A percentile compares a stretch with the other conserved stretches of the same genome.
Conservation (phyloP, 2,797 vertebrate species). For the Dryobates pubescens region DNA sequence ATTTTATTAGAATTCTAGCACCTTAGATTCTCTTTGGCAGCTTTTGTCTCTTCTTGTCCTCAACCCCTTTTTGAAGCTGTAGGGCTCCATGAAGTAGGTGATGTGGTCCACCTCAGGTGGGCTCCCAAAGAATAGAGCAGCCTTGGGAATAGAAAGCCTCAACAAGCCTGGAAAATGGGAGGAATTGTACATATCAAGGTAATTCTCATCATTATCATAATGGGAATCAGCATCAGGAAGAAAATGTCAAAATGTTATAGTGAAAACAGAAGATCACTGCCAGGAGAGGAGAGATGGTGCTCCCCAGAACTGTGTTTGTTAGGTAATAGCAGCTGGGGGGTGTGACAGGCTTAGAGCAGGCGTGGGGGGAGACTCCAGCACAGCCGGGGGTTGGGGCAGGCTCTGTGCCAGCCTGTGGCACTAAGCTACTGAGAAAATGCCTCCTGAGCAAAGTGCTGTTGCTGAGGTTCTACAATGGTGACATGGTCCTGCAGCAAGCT, state of each 20-base stretch:
- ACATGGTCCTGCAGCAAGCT: rapidly evolving
- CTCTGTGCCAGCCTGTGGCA: background rate
- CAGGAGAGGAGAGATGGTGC: background rate
- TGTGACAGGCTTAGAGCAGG: background rate
- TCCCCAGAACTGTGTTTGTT: background rate
- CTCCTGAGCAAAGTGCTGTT: background rate
- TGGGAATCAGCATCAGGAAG: background rate
- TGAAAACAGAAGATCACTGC: background rate
- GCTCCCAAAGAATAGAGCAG: background rate
- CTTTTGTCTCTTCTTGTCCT: background rate
- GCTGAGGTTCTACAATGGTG: background rate
- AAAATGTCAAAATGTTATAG: background rate
- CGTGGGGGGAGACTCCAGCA: background rate
- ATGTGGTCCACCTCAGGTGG: background rate
- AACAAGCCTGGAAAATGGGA: background rate
- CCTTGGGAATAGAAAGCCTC: background rate
- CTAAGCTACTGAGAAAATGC: background rate
- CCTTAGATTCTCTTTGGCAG: background rate
- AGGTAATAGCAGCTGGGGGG: background rate
- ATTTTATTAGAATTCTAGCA: background rate
- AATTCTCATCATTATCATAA: background rate
- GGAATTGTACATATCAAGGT: background rate
- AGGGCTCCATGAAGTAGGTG: background rate
- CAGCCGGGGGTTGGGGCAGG: background rate
- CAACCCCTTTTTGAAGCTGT: background rate